phyloP scores from a whole-genome alignment of 1,140 invertebrate genomes.

The Pogonus chalceus region DNA sequence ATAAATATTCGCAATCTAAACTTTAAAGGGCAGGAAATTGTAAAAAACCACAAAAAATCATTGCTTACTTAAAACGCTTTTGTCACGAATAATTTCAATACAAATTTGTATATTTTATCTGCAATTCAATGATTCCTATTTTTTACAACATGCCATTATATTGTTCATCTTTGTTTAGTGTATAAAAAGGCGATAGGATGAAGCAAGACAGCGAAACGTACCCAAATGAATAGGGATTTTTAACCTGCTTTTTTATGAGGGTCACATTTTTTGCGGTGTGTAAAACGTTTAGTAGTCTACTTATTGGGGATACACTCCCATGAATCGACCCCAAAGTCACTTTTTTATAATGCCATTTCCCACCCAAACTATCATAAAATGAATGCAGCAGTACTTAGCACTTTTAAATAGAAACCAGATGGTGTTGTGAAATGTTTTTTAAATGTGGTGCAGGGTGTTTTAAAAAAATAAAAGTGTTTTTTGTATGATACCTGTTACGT shows the following conservation, averaged over 20 bases:
- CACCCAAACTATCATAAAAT: background rate
- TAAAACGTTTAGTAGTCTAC: conserved; percentile 8
- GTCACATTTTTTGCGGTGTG: background rate
- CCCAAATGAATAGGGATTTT: no score
- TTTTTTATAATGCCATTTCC: background rate
- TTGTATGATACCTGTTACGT: conserved; percentile 3
- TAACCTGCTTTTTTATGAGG: background rate
- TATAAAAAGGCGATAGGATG: no score
- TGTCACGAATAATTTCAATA: no score
- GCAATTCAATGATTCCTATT: no score
- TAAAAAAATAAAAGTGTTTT: conserved; percentile 7
- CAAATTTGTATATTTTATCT: no score
- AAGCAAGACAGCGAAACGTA: no score
- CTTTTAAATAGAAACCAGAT: background rate
- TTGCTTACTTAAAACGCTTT: no score
- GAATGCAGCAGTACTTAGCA: background rate
- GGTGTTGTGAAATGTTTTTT: background rate
- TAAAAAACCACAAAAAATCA: no score
- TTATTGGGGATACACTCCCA: background rate
- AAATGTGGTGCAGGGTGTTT: background rate
- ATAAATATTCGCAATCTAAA: no score
- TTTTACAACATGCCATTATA: no score
- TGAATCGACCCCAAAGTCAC: conserved; percentile 1
- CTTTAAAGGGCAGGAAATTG: no score
- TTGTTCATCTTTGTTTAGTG: no score